Evolutionary conservation across 2,888 invertebrate species (phyloP), one percentile per base, ranked within the genome.

Genomic region (Meandrusa payeni): DNA sequence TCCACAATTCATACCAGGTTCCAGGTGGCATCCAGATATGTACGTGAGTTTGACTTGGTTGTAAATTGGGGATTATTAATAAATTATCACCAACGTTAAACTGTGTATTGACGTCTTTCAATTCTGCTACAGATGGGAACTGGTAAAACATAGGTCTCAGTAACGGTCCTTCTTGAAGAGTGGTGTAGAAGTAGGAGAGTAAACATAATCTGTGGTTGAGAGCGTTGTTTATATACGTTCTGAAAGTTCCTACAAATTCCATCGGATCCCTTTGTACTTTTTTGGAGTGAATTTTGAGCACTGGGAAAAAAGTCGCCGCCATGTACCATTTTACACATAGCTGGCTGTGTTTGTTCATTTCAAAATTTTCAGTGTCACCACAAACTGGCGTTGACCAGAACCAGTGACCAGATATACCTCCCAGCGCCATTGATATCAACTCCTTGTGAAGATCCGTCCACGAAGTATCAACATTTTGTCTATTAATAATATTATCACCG

Each of bases 271-370:
- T 71, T 5, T 60, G 48, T 17, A 69, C 63, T 2, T 52, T 7
- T 44, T 74, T 80, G 0, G 90, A 89, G 39, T 88, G 76, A 27
- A 90, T 80, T 48, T 88, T 80, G 19, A 91, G 77, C 53, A 91
- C 67, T 0, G 93, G 93, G 59, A 93, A 80, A 34, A 90, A 91
- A 0, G 91, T 89, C 0, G 91, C 91, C 3, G 92, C 86, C 66
- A 92, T 87, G 50, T 92, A 91, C 94, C 94, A 94, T 50, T 91
- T 86, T 0, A 92, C 66, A 50, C 94, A 94, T 2, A 92, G 63
- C 6, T 69, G 69, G 6, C 79, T 75, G 34, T 89, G 87, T 1
- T 60, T 57, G 1, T 57, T 55, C 0, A 48, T 54, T 28, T 87
- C 59, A 41, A 74, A 92, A 32, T 65, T 49, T 13, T 70, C 65